Evolutionary conservation across 2,888 invertebrate species (phyloP).

Genomic region (Diarsia rubi): DNA sequence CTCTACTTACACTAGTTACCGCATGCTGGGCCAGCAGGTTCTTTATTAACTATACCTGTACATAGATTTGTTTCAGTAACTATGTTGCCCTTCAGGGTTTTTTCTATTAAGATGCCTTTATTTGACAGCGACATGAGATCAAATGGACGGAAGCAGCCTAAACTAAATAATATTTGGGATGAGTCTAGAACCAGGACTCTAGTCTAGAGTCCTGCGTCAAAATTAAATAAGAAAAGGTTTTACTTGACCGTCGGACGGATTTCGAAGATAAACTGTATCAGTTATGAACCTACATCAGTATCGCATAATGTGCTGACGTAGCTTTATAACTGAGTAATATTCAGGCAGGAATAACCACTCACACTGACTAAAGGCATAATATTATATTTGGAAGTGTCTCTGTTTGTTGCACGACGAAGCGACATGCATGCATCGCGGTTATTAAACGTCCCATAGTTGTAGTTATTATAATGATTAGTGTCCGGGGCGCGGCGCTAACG

Average conservation of each 20-base stretch:
- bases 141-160: neutral
- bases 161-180: neutral
- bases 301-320: no score
- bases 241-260: neutral
- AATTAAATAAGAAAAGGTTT: neutral
- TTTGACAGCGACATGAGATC: neutral
- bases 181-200: neutral
- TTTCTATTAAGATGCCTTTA: neutral
- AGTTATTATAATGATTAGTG: slow-evolving; percentile 69
- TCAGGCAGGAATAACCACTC: neutral
- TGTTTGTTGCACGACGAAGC: slow-evolving; percentile 6
- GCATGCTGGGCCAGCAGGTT: neutral
- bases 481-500: slow-evolving; percentile 65
- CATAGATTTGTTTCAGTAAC: neutral
- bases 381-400: neutral
- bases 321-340: neutral
- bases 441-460: slow-evolving; percentile 52
- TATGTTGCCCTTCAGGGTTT: neutral
- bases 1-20: neutral
- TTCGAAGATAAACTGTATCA: neutral
- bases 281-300: no score
- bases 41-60: neutral
- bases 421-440: slow-evolving; percentile 54
- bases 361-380: neutral
- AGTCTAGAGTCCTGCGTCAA: neutral